phyloP scores from a whole-genome alignment of 1,140 invertebrate species.

The Neodiprion lecontei region DNA sequence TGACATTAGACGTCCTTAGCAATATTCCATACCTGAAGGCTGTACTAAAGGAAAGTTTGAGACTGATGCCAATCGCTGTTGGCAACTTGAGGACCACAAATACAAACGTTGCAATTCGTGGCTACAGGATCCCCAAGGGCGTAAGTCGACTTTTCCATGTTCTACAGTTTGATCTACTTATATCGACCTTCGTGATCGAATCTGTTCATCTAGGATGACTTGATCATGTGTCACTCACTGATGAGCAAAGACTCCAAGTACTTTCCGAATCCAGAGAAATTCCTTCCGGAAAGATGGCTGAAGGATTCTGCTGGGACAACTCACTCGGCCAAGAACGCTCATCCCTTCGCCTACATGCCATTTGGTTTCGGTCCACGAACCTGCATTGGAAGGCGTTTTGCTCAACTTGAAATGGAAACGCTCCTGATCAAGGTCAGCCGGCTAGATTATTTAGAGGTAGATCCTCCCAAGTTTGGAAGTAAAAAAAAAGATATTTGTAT shows the following conservation, averaged over 20 bases:
- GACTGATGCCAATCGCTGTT: slow-evolving; percentile 60
- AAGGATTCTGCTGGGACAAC: slow-evolving; percentile 43
- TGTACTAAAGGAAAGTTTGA: slow-evolving; percentile 73
- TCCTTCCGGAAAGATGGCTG: slow-evolving; percentile 63
- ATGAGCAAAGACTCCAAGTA: slow-evolving; percentile 52
- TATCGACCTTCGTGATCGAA: neutral
- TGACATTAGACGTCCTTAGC: slow-evolving; percentile 65
- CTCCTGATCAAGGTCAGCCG: slow-evolving; percentile 49
- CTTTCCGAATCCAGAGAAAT: slow-evolving; percentile 56
- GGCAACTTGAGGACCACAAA: slow-evolving; percentile 58
- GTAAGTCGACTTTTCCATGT: slow-evolving; percentile 41
- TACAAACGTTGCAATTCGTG: slow-evolving; percentile 52
- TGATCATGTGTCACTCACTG: slow-evolving; percentile 57
- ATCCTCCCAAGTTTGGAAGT: neutral
- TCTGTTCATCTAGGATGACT: slow-evolving; percentile 53
- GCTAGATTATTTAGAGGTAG: neutral
- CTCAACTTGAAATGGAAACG: slow-evolving; percentile 58
- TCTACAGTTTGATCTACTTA: neutral
- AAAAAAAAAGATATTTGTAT: slow-evolving; percentile 8
- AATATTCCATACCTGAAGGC: slow-evolving; percentile 69
- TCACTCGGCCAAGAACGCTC: slow-evolving; percentile 48
- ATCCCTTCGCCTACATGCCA: slow-evolving; percentile 70
- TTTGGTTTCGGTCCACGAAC: slow-evolving; percentile 69
- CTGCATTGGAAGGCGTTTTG: slow-evolving; percentile 58
- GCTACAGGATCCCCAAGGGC: slow-evolving; percentile 58